Base-by-base conservation (phyloP, 2,113 vertebrate species). In the Paramisgurnus dabryanus region DNA sequence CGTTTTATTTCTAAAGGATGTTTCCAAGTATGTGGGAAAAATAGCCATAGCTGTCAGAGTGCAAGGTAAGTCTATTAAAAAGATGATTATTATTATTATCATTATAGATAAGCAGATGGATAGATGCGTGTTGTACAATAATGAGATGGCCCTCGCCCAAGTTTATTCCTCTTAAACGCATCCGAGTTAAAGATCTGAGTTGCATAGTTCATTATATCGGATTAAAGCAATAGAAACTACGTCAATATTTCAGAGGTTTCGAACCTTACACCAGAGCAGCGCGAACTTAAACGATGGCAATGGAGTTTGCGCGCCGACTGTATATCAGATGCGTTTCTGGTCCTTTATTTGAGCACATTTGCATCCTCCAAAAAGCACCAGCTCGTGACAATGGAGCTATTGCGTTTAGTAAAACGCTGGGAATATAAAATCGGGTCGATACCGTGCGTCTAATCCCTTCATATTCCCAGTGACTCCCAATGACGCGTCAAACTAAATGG, bases 41-140 rank as follows among this genome's bases (percentile, higher is more conserved):
- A 95, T 93, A 98, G 95, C 95, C 96, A 93, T 95, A 95, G 95
- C 94, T 94, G 95, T 95, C 95, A 95, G 95, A 96, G 95, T 95
- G 97, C 94, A 97, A 98, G 98, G 98, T 98, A 97, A 73, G 79
- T 61, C 78, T 11, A 43, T 81, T 49, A 58, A 71, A 55, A 73
- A 81, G 71, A 60, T 74, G 66, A 43, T 76, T 40, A 76, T 73
- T 22, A 66, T 76, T 68, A 65, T 79, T 69, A 40, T 68, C 8
- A 6, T 34, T 49, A 15, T 61, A 69, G 5, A 50, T 50, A n/a
- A 8, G 55, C 22, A 22, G 15, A 15, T 49, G 22, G 4, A 47
- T 34, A 47, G 12, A 18, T 47, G 27, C 2, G 5, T 75, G 17
- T 13, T 49, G 13, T 17, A 11, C 22, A 18, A 6, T 10, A 11